Base-by-base conservation (phyloP, 2,888 invertebrate genomes). In the Chromoteleia sp. region DNA sequence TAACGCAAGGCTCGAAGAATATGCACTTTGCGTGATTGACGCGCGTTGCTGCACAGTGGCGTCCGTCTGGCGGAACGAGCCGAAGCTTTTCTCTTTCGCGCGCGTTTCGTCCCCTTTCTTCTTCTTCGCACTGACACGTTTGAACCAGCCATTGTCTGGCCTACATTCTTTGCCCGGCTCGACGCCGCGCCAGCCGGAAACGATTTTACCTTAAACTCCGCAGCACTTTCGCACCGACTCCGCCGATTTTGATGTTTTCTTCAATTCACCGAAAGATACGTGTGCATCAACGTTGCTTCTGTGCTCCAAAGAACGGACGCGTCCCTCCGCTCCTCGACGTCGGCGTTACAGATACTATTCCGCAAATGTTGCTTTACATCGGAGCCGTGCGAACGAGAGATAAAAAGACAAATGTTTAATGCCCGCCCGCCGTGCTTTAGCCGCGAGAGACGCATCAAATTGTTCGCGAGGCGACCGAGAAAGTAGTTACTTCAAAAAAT, bases 21-120 rank as follows among this genome's bases (percentile, higher is more conserved):
- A 87, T 89, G 89, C 90, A 90, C 90, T 90, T 89, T 88, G 86
- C 85, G 88, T 89, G 90, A 91, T 91, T 91, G 91, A 90, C 87
- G 85, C 84, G 84, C 85, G 84, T 76, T 77, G 78, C 84, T 84
- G 81, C 83, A 86, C 84, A 82, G 85, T 81, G 81, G 70, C 83
- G 78, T 83, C 83, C 52, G 85, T 85, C 85, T 86, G 84, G 84
- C 85, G 86, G 84, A 87, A 86, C 84, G 84, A 86, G 85, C 43
- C 54, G 21, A 65, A 21, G 59, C 74, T 75, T 70, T 82, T 79
- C n/a, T 79, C 45, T 48, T 56, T 59, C 61, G 33, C 56, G 56
- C 67, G 65, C 74, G 5, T 39, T 50, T 33, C 21, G n/a, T 36
- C 19, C 21, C 25, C n/a, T 2, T 25, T 19, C 75, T 67, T 63